Percentiles rank a stretch among this genome's conserved stretches.
These are phyloP conservation scores for Thecophora atra DNA, from an alignment of 2,888 invertebrate species.

Conservation along the genomic window DNA sequence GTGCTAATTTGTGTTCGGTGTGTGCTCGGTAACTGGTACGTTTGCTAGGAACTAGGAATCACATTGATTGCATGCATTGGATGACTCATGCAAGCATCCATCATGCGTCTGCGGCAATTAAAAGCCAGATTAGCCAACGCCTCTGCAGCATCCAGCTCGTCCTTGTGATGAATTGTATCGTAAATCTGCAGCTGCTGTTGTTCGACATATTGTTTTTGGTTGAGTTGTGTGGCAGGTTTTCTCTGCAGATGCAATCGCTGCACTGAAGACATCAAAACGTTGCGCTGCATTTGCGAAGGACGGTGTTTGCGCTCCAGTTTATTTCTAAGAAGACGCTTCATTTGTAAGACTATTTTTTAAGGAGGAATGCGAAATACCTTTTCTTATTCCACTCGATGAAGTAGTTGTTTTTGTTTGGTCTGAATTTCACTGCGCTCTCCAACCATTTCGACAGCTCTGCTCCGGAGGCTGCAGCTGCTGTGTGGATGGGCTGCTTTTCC, in stretches of 20 bases:
- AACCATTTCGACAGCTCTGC: conserved; percentile 79
- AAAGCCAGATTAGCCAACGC: conserved; percentile 76
- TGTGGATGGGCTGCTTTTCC: conserved; percentile 10
- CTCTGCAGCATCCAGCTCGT: conserved; percentile 81
- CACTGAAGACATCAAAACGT: neutral
- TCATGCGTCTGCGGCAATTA: conserved; percentile 62
- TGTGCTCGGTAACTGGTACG: conserved; percentile 12
- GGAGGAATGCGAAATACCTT: conserved; percentile 25
- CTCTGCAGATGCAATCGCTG: neutral
- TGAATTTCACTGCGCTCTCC: conserved; percentile 78
- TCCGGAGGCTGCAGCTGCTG: conserved; percentile 60
- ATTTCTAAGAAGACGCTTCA: conserved; percentile 47
- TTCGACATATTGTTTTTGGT: conserved; percentile 1
- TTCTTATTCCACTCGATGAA: conserved; percentile 72
- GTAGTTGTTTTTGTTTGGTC: conserved; percentile 77
- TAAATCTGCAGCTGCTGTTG: conserved; percentile 38
- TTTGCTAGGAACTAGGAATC: conserved; percentile 53
- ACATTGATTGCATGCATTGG: conserved; percentile 41
- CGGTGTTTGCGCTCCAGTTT: conserved; percentile 50
- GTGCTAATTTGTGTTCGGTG: conserved; percentile 26
- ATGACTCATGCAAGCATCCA: conserved; percentile 45
- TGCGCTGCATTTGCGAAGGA: neutral
- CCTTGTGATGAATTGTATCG: conserved; percentile 70
- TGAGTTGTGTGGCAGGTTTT: neutral
- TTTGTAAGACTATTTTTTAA: neutral